phyloP scores from a whole-genome alignment of 2,888 invertebrate species.

The Prostheceraeus crozeri region DNA sequence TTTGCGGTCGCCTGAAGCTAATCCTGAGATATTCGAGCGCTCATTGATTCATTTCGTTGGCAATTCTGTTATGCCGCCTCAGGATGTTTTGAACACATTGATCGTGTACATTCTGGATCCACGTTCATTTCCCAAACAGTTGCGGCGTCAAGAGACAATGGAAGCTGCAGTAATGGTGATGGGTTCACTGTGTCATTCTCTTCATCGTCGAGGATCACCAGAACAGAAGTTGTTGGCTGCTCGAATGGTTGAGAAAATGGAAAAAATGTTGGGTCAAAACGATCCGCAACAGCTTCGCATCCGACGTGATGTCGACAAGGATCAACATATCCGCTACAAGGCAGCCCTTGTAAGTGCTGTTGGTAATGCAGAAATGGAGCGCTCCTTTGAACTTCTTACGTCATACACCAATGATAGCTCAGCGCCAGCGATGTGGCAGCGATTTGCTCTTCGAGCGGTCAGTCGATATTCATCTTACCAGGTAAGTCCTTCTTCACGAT shows the following conservation, averaged over 20 bases:
- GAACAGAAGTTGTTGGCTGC: conserved; percentile 41
- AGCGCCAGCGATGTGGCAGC: conserved; percentile 45
- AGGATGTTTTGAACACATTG: conserved; percentile 42
- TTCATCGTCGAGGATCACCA: conserved; percentile 38
- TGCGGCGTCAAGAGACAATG: conserved; percentile 41
- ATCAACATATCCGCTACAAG: conserved; percentile 41
- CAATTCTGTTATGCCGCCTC: conserved; percentile 43
- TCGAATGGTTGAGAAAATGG: conserved; percentile 40
- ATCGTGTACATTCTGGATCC: conserved; percentile 42
- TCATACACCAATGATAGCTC: conserved; percentile 45
- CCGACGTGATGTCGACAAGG: conserved; percentile 41
- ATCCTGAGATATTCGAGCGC: too few relatives aligned
- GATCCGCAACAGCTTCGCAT: conserved; percentile 43
- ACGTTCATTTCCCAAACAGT: conserved; percentile 35
- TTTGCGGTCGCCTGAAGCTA: too few relatives aligned
- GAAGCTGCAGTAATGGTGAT: conserved; percentile 43
- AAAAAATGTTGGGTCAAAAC: conserved; percentile 44
- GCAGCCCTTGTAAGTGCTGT: conserved; percentile 44
- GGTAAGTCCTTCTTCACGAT: too few relatives aligned
- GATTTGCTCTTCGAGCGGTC: conserved; percentile 45
- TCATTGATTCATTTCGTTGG: too few relatives aligned
- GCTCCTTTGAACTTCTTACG: conserved; percentile 44
- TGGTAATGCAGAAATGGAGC: conserved; percentile 44
- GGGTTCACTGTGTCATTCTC: conserved; percentile 40
- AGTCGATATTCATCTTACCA: conserved; percentile 43